A percentile compares a stretch with the other conserved stretches of the same genome.
phyloP scores from a whole-genome alignment of 1,140 invertebrate genomes.

The Drosophila gunungcola region DNA sequence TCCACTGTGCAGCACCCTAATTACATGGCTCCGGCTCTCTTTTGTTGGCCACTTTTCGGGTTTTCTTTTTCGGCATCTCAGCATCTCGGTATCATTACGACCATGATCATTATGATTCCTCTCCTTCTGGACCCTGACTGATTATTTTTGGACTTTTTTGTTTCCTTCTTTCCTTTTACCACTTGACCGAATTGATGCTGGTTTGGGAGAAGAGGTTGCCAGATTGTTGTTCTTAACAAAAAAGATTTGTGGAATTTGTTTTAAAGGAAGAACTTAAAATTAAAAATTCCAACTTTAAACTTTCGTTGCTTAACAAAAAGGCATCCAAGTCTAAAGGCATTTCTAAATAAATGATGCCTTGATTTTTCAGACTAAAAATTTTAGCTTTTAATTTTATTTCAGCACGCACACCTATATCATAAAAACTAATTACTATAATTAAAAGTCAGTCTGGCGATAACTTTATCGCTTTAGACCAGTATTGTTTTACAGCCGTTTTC shows the following conservation, averaged over 20 bases:
- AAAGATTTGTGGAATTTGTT: neutral
- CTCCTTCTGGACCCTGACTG: slow-evolving; percentile 26
- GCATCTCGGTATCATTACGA: slow-evolving; percentile 44
- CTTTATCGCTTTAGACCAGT: neutral
- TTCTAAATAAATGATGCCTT: too few relatives aligned
- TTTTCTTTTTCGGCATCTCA: slow-evolving; percentile 54
- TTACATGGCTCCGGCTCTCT: slow-evolving; percentile 45
- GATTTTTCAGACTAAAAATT: too few relatives aligned
- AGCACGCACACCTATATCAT: neutral
- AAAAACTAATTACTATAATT: slow-evolving; percentile 4
- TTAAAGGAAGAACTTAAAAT: too few relatives aligned
- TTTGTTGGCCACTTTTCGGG: slow-evolving; percentile 42
- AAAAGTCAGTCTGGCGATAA: slow-evolving; percentile 27
- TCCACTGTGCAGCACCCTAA: slow-evolving; percentile 70
- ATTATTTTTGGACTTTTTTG: slow-evolving; percentile 8
- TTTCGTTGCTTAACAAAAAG: too few relatives aligned
- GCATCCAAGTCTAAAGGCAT: too few relatives aligned
- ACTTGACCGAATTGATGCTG: slow-evolving; percentile 59
- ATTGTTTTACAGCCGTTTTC: slow-evolving; percentile 5
- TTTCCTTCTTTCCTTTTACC: slow-evolving; percentile 41
- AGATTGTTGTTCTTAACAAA: slow-evolving; percentile 4
- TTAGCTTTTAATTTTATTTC: neutral
- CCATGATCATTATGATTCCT: slow-evolving; percentile 42
- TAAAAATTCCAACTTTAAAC: too few relatives aligned
- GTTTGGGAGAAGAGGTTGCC: slow-evolving; percentile 19